A percentile compares a stretch with the other conserved stretches of the same genome.
These are phyloP conservation scores for Morinoia aosen DNA, from an alignment of 2,888 invertebrate species.

Conservation along the genomic window DNA sequence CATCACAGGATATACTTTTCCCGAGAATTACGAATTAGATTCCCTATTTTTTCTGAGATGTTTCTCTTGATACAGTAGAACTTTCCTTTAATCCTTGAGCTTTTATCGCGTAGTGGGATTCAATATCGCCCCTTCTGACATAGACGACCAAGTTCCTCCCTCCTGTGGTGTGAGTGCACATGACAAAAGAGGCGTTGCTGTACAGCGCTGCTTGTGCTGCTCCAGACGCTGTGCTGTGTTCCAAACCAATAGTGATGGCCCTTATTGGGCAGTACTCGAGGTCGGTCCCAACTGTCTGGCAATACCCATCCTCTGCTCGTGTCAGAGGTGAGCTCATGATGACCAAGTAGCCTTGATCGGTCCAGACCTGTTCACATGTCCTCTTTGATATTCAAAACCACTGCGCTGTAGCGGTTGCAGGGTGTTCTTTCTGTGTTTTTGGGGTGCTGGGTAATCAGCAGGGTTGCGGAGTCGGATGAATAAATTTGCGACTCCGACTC, in stretches of 20 bases:
- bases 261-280: not conserved
- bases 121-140: not conserved
- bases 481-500: no score
- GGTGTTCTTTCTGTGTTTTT: not conserved
- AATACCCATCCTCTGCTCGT: not conserved
- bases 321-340: not conserved
- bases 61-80: not conserved
- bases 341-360: constrained; percentile 17
- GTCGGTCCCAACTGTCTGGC: not conserved
- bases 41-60: no score
- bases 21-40: no score
- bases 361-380: not conserved
- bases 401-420: not conserved
- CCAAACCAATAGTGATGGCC: not conserved
- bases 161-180: not conserved
- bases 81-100: not conserved
- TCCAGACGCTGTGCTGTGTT: not conserved
- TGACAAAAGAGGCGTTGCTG: constrained; percentile 2
- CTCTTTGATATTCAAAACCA: not conserved
- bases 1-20: no score
- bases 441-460: no score
- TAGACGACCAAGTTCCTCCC: not conserved
- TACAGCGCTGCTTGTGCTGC: not conserved
- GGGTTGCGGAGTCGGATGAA: no score
- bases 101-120: not conserved